Base-by-base conservation (phyloP, 2,888 invertebrate genomes). In the Drosophila sordidula region DNA sequence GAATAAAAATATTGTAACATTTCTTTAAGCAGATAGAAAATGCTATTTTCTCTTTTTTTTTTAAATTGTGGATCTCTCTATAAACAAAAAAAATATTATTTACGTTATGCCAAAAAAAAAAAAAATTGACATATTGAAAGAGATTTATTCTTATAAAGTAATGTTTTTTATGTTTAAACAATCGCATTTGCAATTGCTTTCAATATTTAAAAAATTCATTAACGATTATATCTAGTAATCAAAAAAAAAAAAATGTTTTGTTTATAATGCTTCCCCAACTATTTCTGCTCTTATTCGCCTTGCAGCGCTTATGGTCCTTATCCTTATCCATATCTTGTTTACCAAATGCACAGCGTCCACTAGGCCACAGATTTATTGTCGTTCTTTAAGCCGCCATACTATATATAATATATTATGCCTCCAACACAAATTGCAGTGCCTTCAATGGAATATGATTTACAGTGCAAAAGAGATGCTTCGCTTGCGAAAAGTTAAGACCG, bases 371-470 rank as follows among this genome's bases (percentile, higher is more conserved):
- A 76, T 76, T 76, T 76, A 80, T 80, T 51, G 46, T 38, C 16
- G 11, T 8, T 11, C 9, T 6, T 18, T 0, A n/a, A 32, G 9
- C 41, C 34, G 47, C 42, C 45, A 34, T 34, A 34, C 18, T 34
- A 34, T 34, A 34, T 34, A 32, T 42, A 46, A 57, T 52, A 45
- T 12, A 11, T 39, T 38, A 12, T 41, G 11, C 14, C 16, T 22
- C 46, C 36, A 41, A 63, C 25, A 49, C 55, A 50, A 65, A 75
- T 58, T 59, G 62, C 47, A 47, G 16, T 34, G 56, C 52, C 55
- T 46, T 67, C 54, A 67, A 64, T 61, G 49, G 50, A 61, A 67
- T 62, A 80, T 80, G 76, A 77, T 77, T 80, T 67, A 77, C 55
- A 62, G 39, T 38, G 39, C 12, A 32, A 49, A 38, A 26, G 46